Evolutionary conservation across 2,797 vertebrate species (phyloP), one percentile per base, ranked within the genome.

Genomic region (Siniperca undulata): DNA sequence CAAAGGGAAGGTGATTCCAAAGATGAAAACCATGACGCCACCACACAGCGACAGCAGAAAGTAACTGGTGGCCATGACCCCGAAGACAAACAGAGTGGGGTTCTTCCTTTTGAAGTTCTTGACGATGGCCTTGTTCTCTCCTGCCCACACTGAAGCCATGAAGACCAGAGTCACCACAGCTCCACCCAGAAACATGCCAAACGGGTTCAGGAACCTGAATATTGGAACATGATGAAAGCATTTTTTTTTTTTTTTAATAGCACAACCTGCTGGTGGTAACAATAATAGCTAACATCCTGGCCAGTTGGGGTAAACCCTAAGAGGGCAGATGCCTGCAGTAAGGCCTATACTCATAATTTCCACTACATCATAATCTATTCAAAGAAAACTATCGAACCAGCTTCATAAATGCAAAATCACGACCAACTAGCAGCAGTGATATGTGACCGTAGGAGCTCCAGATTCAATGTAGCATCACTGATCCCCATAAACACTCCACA

Each of bases 21-120:
- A 98, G 91, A 99, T 94, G 85, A 99, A 99, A 83, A 99, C 97
- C 97, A 99, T 96, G 89, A 99, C 97, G 0, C 98, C 98, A 7
- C 97, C 98, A 14, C 96, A 97, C 86, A 99, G 94, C 30, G 97
- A 99, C 78, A 99, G 96, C 93, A 99, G 81, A 84, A 99, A 97
- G 94, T 99, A 99, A 93, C 98, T 99, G 74, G 96, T 95, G 77
- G 95, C 81, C 96, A 99, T 96, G 77, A 99, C 96, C 27, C 79
- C 94, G 60, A 97, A 48, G 5, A 99, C 93, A 46, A 99, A 99
- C 0, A 96, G 82, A 4, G 96, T 96, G 44, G 99, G 98, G 84
- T 98, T 97, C 86, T 96, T 97, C 95, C 93, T 98, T 94, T 99
- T 99, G 93, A 99, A 95, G 86, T 95, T 97, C 93, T 98, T 97